phyloP scores from a whole-genome alignment of 2,888 invertebrate species.

The Drosophila formosana region DNA sequence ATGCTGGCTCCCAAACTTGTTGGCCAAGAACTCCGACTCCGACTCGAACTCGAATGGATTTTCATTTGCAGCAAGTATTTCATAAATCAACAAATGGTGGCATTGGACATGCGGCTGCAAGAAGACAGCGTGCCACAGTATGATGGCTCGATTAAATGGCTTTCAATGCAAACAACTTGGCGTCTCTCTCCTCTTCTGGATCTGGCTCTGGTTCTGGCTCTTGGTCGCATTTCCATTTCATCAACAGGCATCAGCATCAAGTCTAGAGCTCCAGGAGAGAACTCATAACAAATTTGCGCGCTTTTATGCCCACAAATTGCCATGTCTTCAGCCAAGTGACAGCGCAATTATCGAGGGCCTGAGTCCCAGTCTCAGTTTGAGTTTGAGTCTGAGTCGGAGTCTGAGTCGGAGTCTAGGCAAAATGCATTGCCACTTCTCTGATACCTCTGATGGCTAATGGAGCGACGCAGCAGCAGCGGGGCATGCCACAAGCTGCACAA shows the following conservation, averaged over 20 bases:
- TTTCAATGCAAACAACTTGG: constrained; percentile 64
- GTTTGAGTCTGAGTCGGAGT: not conserved
- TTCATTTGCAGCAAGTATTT: constrained; percentile 75
- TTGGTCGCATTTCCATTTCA: constrained; percentile 74
- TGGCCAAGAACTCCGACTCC: constrained; percentile 27
- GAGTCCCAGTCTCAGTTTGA: constrained; percentile 11
- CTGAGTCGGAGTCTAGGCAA: not conserved
- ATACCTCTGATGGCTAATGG: constrained; percentile 40
- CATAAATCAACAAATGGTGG: constrained; percentile 76
- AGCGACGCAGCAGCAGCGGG: constrained; percentile 12
- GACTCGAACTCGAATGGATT: constrained; percentile 54
- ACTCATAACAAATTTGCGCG: constrained; percentile 79
- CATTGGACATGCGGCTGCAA: constrained; percentile 24
- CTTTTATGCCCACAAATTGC: constrained; percentile 81
- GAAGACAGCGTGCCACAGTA: constrained; percentile 37
- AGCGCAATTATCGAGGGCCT: constrained; percentile 77
- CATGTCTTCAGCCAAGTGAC: constrained; percentile 80
- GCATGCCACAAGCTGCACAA: constrained; percentile 36
- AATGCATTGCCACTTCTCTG: constrained; percentile 28
- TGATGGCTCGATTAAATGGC: constrained; percentile 80
- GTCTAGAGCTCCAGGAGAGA: constrained; percentile 22
- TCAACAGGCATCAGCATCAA: constrained; percentile 57
- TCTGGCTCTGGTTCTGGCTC: not conserved
- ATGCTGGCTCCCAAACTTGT: constrained; percentile 2
- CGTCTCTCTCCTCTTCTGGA: not conserved